Percentiles rank a stretch among this genome's conserved stretches.
Conservation (phyloP, 2,888 invertebrate genomes). For the Microctonus hyperodae region DNA sequence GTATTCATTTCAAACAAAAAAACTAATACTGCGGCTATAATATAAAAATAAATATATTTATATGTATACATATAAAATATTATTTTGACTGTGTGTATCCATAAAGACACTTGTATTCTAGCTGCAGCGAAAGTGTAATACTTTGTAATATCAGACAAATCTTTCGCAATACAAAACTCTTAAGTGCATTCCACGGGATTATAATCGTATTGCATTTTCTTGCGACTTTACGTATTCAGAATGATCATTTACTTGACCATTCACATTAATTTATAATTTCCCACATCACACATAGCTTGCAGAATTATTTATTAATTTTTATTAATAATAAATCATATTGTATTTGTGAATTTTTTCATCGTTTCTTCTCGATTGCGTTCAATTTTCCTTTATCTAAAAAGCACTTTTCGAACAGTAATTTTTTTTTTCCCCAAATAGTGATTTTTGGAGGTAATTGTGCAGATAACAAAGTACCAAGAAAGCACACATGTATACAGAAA, state of each 20-base stretch:
- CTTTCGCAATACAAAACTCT: conserved; percentile 37
- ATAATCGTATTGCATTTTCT: conserved; percentile 44
- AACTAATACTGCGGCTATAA: neutral
- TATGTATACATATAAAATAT: neutral
- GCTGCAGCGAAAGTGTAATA: neutral
- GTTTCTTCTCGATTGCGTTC: neutral
- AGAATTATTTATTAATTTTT: neutral
- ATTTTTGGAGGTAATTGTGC: neutral
- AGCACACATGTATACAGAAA: no score
- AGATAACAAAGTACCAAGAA: no score
- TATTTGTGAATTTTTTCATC: neutral
- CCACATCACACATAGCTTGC: neutral
- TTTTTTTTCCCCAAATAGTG: no score
- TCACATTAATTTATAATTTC: conserved; percentile 13
- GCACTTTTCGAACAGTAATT: no score
- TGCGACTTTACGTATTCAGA: conserved; percentile 14
- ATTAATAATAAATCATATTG: neutral
- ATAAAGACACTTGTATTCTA: neutral
- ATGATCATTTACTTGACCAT: conserved; percentile 26
- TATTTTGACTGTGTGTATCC: neutral
- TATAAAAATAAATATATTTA: neutral
- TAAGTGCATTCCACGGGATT: conserved; percentile 57
- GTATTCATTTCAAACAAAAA: no score
- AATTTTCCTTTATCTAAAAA: neutral
- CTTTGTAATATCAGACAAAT: conserved; percentile 25